Evolutionary conservation across 1,140 invertebrate genomes (phyloP).

Genomic region (Papilio glaucus): DNA sequence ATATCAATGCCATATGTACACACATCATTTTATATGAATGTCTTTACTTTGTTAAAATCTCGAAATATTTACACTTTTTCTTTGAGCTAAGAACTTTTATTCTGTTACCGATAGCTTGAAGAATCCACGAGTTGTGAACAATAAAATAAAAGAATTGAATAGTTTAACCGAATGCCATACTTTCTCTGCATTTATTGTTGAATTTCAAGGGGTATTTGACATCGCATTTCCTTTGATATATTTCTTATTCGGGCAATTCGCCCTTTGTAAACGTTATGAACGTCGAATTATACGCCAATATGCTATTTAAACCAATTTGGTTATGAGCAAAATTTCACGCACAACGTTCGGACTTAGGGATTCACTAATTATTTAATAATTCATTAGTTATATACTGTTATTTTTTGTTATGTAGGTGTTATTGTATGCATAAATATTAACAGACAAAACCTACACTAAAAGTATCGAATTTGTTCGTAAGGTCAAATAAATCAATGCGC

Average conservation of each 20-base stretch:
- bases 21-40: too few species aligned
- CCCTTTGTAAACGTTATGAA: too few species aligned
- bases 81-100: background rate
- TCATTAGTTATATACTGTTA: too few species aligned
- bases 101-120: background rate
- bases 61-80: background rate
- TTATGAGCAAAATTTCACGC: too few species aligned
- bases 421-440: too few species aligned
- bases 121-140: background rate
- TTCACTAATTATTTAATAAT: too few species aligned
- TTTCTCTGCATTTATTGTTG: conserved; percentile 47
- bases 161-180: conserved; percentile 36
- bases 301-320: too few species aligned
- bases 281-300: too few species aligned
- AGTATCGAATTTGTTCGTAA: conserved; percentile 42
- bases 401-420: too few species aligned
- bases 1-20: too few species aligned
- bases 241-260: background rate
- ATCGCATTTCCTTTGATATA: conserved; percentile 42
- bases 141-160: background rate
- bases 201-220: conserved; percentile 50
- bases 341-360: too few species aligned
- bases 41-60: background rate
- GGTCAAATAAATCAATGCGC: conserved; percentile 46
- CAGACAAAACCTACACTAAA: background rate